phyloP scores from a whole-genome alignment of 2,888 invertebrate species.

The Escarpia spicata region DNA sequence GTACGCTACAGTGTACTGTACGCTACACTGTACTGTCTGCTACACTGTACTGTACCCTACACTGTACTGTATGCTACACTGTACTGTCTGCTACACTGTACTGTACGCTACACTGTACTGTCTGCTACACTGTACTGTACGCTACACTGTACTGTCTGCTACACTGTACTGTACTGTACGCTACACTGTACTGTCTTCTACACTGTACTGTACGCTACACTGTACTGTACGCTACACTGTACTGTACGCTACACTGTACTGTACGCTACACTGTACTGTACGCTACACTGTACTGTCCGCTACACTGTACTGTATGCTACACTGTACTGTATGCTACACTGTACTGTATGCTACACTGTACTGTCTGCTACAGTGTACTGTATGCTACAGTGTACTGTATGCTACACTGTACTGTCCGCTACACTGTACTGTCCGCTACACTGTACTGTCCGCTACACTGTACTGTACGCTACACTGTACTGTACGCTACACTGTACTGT shows the following conservation, averaged over 20 bases:
- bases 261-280: not conserved
- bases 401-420: too few relatives aligned
- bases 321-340: too few relatives aligned
- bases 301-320: not conserved
- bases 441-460: too few relatives aligned
- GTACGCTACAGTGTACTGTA: too few relatives aligned
- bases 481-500: not conserved
- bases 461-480: too few relatives aligned
- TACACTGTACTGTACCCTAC: too few relatives aligned
- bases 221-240: not conserved
- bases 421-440: not conserved
- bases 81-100: not conserved
- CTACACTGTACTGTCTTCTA: not conserved
- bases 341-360: not conserved
- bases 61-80: too few relatives aligned
- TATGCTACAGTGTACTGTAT: not conserved
- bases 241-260: too few relatives aligned
- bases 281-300: too few relatives aligned
- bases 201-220: too few relatives aligned
- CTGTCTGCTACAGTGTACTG: too few relatives aligned
- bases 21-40: not conserved
- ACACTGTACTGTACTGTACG: too few relatives aligned
- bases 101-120: not conserved
- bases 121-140: not conserved
- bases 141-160: not conserved